These are phyloP conservation scores for Gymnothorax javanicus DNA, from an alignment of 2,797 vertebrate species.

Conservation along the genomic window DNA sequence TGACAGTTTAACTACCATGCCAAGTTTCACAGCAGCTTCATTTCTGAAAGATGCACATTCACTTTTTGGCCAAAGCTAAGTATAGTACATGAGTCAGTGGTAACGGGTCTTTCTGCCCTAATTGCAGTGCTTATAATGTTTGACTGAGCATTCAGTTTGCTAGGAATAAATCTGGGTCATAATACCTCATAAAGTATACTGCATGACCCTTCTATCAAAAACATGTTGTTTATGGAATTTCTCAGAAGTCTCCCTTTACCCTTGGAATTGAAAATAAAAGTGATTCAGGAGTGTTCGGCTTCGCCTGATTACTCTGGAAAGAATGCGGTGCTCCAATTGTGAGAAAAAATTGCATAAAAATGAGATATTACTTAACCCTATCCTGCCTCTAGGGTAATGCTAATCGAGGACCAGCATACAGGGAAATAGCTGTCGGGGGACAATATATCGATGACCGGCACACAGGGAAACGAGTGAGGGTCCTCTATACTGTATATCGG, in stretches of 20 bases:
- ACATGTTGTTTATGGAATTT: background rate
- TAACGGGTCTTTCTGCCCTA: constrained; percentile 51
- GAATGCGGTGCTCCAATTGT: background rate
- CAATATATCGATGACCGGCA: no score
- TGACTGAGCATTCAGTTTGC: constrained; percentile 25
- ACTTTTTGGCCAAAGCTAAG: constrained; percentile 28
- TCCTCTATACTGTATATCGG: no score
- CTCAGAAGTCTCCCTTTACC: background rate
- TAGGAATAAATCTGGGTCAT: constrained; percentile 18
- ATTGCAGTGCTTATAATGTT: constrained; percentile 40
- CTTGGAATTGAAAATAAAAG: background rate
- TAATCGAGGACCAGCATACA: no score
- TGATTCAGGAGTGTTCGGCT: background rate
- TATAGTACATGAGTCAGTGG: constrained; percentile 29
- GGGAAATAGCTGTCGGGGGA: no score
- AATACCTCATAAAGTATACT: background rate
- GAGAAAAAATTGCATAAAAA: background rate
- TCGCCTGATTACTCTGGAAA: background rate
- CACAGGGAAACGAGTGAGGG: no score
- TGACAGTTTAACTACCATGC: constrained; percentile 74
- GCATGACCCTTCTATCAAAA: background rate
- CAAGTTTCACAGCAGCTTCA: constrained; percentile 65
- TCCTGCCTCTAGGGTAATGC: no score
- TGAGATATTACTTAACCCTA: background rate
- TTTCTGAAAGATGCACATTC: constrained; percentile 20